phyloP scores from a whole-genome alignment of 2,113 vertebrate species.

The Lichenostomus cassidix region DNA sequence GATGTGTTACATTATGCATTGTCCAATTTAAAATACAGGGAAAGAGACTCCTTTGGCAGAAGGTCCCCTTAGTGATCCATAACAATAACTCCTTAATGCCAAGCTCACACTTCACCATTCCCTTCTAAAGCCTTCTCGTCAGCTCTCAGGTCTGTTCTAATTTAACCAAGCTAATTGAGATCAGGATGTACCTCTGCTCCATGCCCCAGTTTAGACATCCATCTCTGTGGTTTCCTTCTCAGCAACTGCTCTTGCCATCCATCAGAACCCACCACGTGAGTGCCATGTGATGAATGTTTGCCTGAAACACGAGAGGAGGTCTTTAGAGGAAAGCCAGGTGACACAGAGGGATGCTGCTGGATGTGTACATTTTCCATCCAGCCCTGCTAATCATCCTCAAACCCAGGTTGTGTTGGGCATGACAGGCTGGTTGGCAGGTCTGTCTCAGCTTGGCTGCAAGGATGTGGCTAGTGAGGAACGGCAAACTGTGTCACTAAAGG shows the following conservation, averaged over 20 bases:
- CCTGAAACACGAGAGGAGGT: conserved; percentile 49
- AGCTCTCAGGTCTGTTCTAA: conserved; percentile 35
- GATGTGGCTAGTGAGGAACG: not conserved
- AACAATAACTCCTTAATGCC: conserved; percentile 13
- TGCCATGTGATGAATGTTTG: conserved; percentile 47
- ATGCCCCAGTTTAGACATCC: conserved; percentile 45
- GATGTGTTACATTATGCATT: not conserved
- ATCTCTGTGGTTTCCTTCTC: conserved; percentile 35
- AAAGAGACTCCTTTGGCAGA: not conserved
- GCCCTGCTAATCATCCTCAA: not conserved
- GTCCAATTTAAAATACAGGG: not conserved
- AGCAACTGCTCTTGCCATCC: conserved; percentile 65
- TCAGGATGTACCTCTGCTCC: conserved; percentile 12
- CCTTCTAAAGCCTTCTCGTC: conserved; percentile 23
- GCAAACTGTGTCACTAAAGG: not conserved
- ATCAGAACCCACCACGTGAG: conserved; percentile 47
- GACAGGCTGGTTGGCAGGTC: not conserved
- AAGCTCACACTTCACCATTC: not conserved
- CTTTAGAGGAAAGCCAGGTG: conserved; percentile 18
- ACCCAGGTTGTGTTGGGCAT: not conserved
- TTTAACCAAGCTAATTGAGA: conserved; percentile 28
- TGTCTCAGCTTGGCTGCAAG: not conserved
- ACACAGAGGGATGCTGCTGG: conserved; percentile 5
- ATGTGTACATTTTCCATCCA: not conserved
- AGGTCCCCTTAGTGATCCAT: not conserved